Percentiles rank a stretch among this genome's conserved stretches.
These are phyloP conservation scores for Leptinotarsa lineolata DNA, from an alignment of 1,140 invertebrate genomes.

Conservation along the genomic window DNA sequence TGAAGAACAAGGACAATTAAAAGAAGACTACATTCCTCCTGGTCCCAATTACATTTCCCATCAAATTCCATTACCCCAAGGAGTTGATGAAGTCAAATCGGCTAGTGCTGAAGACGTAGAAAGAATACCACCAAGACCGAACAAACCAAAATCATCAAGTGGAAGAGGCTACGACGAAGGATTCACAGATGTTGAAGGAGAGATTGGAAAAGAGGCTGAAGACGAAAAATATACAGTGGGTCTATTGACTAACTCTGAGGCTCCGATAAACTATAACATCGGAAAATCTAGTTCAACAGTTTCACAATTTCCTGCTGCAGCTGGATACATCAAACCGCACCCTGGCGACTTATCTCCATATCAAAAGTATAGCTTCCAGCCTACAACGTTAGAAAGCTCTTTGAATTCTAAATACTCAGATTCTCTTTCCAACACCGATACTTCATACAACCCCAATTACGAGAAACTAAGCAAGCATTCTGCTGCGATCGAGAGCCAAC, in stretches of 20 bases:
- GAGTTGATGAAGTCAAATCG: conserved; percentile 11
- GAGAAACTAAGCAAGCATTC: conserved; percentile 21
- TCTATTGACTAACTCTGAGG: conserved; percentile 6
- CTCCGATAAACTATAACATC: conserved; percentile 37
- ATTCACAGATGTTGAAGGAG: conserved; percentile 20
- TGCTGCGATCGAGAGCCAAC: conserved; percentile 28
- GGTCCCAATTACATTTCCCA: conserved; percentile 26
- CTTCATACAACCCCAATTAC: conserved; percentile 42
- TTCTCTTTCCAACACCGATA: conserved; percentile 33
- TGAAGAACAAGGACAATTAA: neutral
- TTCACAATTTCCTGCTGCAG: conserved; percentile 38
- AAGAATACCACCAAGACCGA: conserved; percentile 15
- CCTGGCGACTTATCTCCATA: conserved; percentile 39
- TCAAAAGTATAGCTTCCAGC: conserved; percentile 52
- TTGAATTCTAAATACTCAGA: conserved; percentile 38
- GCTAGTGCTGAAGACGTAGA: conserved; percentile 23
- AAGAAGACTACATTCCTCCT: conserved; percentile 16
- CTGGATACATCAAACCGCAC: conserved; percentile 28
- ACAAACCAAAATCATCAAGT: conserved; percentile 10
- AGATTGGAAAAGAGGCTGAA: neutral
- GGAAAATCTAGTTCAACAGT: conserved; percentile 45
- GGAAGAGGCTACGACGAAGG: conserved; percentile 14
- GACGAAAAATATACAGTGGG: conserved; percentile 11
- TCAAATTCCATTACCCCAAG: conserved; percentile 12
- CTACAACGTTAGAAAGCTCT: conserved; percentile 32